Percentiles rank a stretch among this genome's conserved stretches.
phyloP scores from a whole-genome alignment of 2,888 invertebrate species.

The Drosophila vallismaia region DNA sequence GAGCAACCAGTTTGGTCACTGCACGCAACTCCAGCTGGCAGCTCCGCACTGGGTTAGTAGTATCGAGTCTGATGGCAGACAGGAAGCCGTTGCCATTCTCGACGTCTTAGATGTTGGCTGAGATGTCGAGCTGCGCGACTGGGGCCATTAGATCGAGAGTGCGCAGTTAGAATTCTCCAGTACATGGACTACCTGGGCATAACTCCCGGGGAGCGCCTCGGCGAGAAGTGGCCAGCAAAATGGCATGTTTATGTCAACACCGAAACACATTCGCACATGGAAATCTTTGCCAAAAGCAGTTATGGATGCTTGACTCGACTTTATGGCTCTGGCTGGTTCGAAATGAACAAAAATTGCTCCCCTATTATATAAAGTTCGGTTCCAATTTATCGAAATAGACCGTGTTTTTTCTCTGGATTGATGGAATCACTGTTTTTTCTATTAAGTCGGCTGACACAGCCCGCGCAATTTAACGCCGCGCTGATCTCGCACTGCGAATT shows the following conservation, averaged over 20 bases:
- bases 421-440: neutral
- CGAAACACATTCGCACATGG: slow-evolving; percentile 31
- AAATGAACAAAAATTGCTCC: neutral
- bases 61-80: slow-evolving; percentile 40
- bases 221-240: slow-evolving; percentile 21
- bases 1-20: slow-evolving; percentile 71
- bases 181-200: slow-evolving; percentile 23
- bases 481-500: slow-evolving; percentile 67
- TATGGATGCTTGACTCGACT: neutral
- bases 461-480: slow-evolving; percentile 68
- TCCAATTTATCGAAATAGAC: neutral
- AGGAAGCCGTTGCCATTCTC: slow-evolving; percentile 47
- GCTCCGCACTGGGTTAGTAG: slow-evolving; percentile 68
- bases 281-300: slow-evolving; percentile 13
- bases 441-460: slow-evolving; percentile 10
- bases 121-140: slow-evolving; percentile 5
- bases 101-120: slow-evolving; percentile 3
- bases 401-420: neutral
- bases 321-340: neutral
- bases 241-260: slow-evolving; percentile 50
- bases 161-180: slow-evolving; percentile 39
- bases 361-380: neutral
- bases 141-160: slow-evolving; percentile 36
- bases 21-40: slow-evolving; percentile 54
- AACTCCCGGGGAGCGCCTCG: slow-evolving; percentile 26